These are phyloP conservation scores for Eurois occulta DNA, from an alignment of 2,888 invertebrate species.

Conservation along the genomic window DNA sequence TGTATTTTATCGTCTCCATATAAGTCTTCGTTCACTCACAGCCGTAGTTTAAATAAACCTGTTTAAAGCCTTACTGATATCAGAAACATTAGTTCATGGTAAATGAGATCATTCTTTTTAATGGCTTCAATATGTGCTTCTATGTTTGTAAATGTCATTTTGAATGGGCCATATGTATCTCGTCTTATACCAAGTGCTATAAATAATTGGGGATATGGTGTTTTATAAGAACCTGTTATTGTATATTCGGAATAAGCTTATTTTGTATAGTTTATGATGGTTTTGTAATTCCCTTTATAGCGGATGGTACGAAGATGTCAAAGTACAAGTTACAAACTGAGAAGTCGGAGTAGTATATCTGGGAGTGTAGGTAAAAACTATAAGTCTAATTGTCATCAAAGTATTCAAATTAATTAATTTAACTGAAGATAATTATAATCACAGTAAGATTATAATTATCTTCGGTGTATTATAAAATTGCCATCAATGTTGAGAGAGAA, in stretches of 20 bases:
- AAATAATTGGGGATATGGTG: conserved; percentile 38
- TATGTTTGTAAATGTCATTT: conserved; percentile 49
- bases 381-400: neutral
- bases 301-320: neutral
- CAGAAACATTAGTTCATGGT: conserved; percentile 43
- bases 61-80: conserved; percentile 48
- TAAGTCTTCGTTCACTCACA: conserved; percentile 6
- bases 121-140: conserved; percentile 54
- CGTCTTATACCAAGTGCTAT: conserved; percentile 35
- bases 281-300: neutral
- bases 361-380: neutral
- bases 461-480: neutral
- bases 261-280: neutral
- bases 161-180: conserved; percentile 46
- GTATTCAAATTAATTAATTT: neutral
- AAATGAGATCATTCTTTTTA: conserved; percentile 60
- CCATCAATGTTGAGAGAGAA: neutral
- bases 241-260: conserved; percentile 1
- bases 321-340: neutral
- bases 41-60: conserved; percentile 41
- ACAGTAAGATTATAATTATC: neutral
- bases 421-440: no score
- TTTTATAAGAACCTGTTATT: conserved; percentile 27
- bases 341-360: neutral
- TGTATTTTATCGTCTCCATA: conserved; percentile 42